Percentiles rank a stretch among this genome's conserved stretches.
Conservation (phyloP, 2,888 invertebrate genomes). For the Drosophila paucipuncta region DNA sequence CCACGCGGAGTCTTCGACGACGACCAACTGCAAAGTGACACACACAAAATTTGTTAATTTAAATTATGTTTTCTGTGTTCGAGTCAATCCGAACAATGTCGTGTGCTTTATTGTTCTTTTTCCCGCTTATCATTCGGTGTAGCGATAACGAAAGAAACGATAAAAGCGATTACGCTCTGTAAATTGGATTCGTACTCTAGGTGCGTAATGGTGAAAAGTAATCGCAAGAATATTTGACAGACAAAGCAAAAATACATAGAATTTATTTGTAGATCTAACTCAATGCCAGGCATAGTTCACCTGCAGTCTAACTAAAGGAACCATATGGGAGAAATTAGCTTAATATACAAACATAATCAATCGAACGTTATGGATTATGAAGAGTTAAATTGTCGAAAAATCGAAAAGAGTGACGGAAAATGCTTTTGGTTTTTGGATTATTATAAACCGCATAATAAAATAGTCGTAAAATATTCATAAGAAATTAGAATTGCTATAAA, state of each 20-base stretch:
- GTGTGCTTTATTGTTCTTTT: conserved; percentile 12
- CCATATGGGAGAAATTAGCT: background rate
- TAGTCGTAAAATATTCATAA: background rate
- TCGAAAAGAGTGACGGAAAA: background rate
- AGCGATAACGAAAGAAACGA: conserved; percentile 64
- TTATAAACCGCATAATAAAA: background rate
- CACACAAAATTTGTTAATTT: conserved; percentile 10
- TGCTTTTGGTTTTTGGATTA: background rate
- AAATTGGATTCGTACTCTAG: conserved; percentile 11
- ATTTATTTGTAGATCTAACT: conserved; percentile 10
- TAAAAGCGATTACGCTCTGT: conserved; percentile 72
- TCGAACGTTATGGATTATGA: background rate
- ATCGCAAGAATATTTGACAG: conserved; percentile 6
- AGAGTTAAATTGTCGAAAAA: background rate
- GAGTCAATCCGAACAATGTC: conserved; percentile 51
- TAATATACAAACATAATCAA: background rate
- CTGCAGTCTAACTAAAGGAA: background rate
- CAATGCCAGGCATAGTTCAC: conserved; percentile 30
- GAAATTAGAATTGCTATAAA: background rate
- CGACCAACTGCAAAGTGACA: conserved; percentile 41
- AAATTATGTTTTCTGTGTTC: conserved; percentile 47
- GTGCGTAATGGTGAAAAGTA: conserved; percentile 8
- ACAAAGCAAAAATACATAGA: conserved; percentile 14
- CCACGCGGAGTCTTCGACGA: conserved; percentile 34
- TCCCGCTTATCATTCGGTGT: conserved; percentile 54